A percentile compares a stretch with the other conserved stretches of the same genome.
Evolutionary conservation across 2,888 invertebrate species (phyloP).

Genomic region (Halocaridina rubra): DNA sequence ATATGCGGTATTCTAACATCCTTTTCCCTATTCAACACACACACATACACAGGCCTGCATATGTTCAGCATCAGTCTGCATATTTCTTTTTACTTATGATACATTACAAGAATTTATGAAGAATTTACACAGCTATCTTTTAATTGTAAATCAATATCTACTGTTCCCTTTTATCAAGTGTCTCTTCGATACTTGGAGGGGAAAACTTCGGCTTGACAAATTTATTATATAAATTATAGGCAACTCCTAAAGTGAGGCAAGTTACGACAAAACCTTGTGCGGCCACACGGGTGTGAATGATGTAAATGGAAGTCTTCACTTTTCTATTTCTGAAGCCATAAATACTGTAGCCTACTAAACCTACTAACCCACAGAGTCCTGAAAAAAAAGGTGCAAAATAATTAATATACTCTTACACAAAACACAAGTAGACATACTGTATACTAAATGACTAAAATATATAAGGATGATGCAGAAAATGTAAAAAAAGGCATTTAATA

Average conservation of each 20-base stretch:
- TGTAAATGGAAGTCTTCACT: slow-evolving; percentile 46
- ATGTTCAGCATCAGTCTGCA: not conserved
- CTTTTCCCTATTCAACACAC: not conserved
- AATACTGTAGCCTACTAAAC: slow-evolving; percentile 59
- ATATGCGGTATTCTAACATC: not conserved
- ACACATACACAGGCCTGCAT: not conserved
- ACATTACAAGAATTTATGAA: not conserved
- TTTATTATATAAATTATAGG: slow-evolving; percentile 46
- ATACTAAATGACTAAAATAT: no score
- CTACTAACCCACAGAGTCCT: slow-evolving; percentile 58
- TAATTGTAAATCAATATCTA: not conserved
- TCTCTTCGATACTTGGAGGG: slow-evolving; percentile 24
- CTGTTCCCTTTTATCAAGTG: not conserved
- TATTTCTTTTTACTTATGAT: not conserved
- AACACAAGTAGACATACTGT: no score
- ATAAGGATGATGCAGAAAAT: no score
- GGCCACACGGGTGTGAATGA: slow-evolving; percentile 60
- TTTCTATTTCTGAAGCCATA: slow-evolving; percentile 52
- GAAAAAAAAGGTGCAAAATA: no score
- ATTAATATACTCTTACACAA: no score
- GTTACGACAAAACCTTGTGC: slow-evolving; percentile 61
- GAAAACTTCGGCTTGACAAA: slow-evolving; percentile 32
- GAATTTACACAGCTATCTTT: not conserved
- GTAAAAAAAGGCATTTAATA: not conserved
- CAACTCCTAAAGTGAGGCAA: slow-evolving; percentile 49